phyloP scores from a whole-genome alignment of 1,140 invertebrate genomes.

The Neoseiulus cucumeris region DNA sequence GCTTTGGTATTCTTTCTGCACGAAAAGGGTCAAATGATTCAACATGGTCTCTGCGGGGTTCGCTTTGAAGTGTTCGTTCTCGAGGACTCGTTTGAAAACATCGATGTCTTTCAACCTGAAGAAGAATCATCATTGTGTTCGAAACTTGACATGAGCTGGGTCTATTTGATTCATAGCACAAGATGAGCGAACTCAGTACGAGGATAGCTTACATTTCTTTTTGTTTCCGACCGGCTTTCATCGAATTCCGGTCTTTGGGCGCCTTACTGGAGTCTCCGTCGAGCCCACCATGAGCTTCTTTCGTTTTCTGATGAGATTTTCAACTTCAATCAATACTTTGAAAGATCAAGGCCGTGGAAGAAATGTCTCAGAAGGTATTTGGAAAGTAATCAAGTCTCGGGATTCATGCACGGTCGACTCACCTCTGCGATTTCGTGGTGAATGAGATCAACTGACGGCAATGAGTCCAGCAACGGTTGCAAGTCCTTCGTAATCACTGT shows the following conservation, averaged over 20 bases:
- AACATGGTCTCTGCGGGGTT: neutral
- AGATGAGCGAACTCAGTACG: no score
- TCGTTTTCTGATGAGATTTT: neutral
- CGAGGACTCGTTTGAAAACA: neutral
- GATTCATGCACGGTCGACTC: no score
- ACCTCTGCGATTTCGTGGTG: neutral
- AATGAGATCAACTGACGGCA: neutral
- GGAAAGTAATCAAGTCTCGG: no score
- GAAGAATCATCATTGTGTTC: neutral
- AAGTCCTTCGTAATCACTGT: neutral
- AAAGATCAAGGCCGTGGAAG: no score
- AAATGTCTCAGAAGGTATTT: no score
- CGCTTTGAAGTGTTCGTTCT: neutral
- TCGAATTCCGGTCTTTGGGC: neutral
- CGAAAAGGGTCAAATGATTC: neutral
- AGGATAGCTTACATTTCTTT: neutral
- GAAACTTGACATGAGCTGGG: neutral
- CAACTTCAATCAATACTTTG: no score
- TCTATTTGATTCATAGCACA: neutral
- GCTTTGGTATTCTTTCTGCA: neutral
- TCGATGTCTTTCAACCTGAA: constrained; percentile 2
- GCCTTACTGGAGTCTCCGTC: neutral
- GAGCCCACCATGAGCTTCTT: neutral
- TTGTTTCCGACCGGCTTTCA: neutral
- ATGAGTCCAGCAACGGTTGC: neutral